A percentile compares a stretch with the other conserved stretches of the same genome.
phyloP scores from a whole-genome alignment of 2,888 invertebrate genomes.

The Chrysolina oricalcia region DNA sequence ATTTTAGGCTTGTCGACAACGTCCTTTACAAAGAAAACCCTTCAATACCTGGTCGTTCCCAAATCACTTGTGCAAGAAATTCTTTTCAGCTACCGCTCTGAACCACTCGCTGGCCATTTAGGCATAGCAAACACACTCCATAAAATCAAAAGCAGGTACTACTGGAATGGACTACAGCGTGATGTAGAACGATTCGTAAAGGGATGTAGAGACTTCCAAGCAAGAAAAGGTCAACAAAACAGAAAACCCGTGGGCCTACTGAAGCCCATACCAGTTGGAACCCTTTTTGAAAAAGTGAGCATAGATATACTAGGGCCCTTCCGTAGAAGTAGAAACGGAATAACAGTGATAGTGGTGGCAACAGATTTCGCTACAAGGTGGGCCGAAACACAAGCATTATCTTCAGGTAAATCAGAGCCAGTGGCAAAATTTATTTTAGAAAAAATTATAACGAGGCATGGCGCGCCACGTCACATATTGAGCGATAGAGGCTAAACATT shows the following conservation, averaged over 20 bases:
- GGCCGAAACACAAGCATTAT: conserved; percentile 51
- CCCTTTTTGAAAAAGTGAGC: conserved; percentile 44
- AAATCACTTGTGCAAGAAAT: conserved; percentile 47
- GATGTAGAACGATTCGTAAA: conserved; percentile 50
- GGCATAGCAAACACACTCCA: conserved; percentile 50
- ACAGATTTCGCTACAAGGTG: conserved; percentile 57
- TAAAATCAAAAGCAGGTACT: conserved; percentile 51
- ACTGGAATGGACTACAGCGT: conserved; percentile 45
- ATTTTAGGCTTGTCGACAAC: conserved; percentile 44
- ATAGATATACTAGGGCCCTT: conserved; percentile 58
- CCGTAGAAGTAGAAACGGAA: conserved; percentile 48
- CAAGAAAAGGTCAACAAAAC: conserved; percentile 44
- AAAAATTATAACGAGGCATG: conserved; percentile 46
- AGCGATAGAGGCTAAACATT: neutral
- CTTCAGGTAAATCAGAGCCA: conserved; percentile 48
- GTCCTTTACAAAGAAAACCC: conserved; percentile 49
- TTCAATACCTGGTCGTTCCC: conserved; percentile 47
- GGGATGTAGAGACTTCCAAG: conserved; percentile 52
- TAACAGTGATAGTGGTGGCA: conserved; percentile 56
- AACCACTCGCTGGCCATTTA: conserved; percentile 52
- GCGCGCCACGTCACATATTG: conserved; percentile 37
- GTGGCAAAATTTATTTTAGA: conserved; percentile 52
- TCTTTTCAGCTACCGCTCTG: conserved; percentile 47
- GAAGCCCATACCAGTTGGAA: conserved; percentile 38
- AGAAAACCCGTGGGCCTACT: conserved; percentile 42